Evolutionary conservation across 37 sponge, comb jelly and placozoan species (phyloP).

Genomic region (Aphrocallistes beatrix): DNA sequence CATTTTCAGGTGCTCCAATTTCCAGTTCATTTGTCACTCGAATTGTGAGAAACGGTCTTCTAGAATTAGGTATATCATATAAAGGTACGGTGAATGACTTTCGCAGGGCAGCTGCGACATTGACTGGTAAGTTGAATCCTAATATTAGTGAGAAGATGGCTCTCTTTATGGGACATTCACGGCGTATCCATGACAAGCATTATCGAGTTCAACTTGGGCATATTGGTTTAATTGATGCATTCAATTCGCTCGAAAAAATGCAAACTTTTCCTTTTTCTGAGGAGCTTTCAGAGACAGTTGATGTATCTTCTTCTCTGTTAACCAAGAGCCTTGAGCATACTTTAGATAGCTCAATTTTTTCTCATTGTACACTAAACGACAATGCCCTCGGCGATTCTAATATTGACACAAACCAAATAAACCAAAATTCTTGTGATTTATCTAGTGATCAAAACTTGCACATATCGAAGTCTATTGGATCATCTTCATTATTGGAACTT

Average conservation of each 20-base stretch:
- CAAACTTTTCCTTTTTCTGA: neutral
- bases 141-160: neutral
- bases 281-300: neutral
- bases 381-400: neutral
- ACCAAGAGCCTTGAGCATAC: neutral
- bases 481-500: neutral
- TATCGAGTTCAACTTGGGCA: neutral
- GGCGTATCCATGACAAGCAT: neutral
- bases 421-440: neutral
- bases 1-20: neutral
- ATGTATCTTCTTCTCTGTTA: neutral
- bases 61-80: neutral
- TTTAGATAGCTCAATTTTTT: neutral
- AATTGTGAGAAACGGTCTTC: neutral
- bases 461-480: neutral
- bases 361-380: neutral
- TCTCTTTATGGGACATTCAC: neutral
- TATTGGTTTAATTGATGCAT: neutral
- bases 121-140: neutral
- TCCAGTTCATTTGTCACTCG: neutral
- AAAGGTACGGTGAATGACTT: neutral
- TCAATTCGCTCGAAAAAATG: neutral
- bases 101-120: neutral
- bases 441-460: neutral
- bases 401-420: neutral